phyloP scores from a whole-genome alignment of 2,113 vertebrate genomes.

The Archocentrus centrarchus region DNA sequence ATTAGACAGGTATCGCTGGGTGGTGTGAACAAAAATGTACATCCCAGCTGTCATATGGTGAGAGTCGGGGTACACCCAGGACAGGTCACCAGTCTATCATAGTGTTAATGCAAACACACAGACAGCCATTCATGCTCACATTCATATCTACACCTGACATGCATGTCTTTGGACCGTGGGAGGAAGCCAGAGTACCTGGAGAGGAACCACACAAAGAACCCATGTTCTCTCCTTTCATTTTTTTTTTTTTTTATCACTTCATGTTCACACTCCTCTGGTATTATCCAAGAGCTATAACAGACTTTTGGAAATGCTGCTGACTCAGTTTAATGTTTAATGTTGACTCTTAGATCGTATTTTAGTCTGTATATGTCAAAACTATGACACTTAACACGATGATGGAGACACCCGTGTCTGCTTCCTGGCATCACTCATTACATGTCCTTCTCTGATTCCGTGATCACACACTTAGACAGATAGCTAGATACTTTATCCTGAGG shows the following conservation, averaged over 20 bases:
- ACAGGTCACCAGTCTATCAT: background rate
- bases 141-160: background rate
- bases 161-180: rapidly evolving
- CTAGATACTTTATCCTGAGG: background rate
- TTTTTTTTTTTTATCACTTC: background rate
- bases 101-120: background rate
- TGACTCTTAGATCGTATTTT: background rate
- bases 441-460: background rate
- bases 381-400: too few species aligned
- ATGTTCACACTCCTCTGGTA: background rate
- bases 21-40: too few species aligned
- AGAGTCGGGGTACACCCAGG: background rate
- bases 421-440: background rate
- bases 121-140: background rate
- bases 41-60: too few species aligned
- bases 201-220: background rate
- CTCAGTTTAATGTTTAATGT: background rate
- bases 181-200: background rate
- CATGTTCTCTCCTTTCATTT: background rate
- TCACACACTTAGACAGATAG: background rate
- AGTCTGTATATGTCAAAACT: background rate
- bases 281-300: background rate
- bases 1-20: background rate
- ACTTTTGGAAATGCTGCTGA: background rate
- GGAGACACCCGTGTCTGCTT: background rate